Base-by-base conservation (phyloP, 2,113 vertebrate genomes). In the Oreochromis spilurus region DNA sequence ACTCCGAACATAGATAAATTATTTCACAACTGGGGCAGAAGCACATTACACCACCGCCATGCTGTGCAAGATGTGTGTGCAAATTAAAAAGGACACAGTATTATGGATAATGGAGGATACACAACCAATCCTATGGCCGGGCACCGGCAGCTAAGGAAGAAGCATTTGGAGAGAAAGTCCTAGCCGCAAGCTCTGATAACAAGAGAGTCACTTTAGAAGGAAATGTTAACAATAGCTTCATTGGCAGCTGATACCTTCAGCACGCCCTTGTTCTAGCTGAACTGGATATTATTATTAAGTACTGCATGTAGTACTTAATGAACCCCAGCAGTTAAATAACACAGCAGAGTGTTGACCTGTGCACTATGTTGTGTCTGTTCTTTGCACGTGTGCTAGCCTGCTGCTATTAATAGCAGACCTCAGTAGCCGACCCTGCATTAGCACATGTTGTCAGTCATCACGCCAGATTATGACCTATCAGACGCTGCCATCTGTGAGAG, bases 391-490 rank as follows among this genome's bases (percentile, higher is more conserved):
- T 55, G 45, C 26, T 82, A 38, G 65, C 84, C 38, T 84, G 77
- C 24, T 6, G 70, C 88, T 92, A 86, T 89, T 86, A 92, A 92
- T 94, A 95, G 91, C 82, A 88, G 84, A 84, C 60, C 83, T 89
- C 90, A 87, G 82, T 90, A 79, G 78, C 72, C 52, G 21, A 82
- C 79, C 60, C 80, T 87, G 65, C 82, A 86, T 90, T 92, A 93
- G 90, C 93, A 89, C 92, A 93, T 88, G 88, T 88, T 88, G 91
- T 92, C 94, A 93, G 88, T 93, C 93, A 92, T 90, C 94, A 84
- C 88, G 78, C 85, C 88, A 92, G 67, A 91, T 90, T 88, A 91
- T 86, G 84, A 91, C 82, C 93, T 84, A 94, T 94, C 91, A 91
- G 81, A 83, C 79, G 88, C 84, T 77, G 82, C 89, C 88, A 93